Base-by-base conservation (phyloP, 2,797 vertebrate species). In the Pteronotus mesoamericanus region DNA sequence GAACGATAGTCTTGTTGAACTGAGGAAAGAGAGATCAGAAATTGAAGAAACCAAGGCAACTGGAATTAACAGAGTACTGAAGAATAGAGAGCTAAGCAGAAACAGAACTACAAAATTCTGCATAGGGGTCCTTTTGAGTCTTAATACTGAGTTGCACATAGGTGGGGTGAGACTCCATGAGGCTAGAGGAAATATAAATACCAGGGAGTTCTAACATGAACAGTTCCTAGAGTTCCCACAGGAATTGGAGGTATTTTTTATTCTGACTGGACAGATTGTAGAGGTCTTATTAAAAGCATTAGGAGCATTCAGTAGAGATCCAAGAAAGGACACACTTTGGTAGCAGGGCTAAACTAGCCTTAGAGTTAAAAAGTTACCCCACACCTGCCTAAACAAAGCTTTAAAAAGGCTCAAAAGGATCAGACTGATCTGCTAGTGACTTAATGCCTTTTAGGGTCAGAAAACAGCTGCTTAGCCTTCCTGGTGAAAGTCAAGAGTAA, bases 1-100 rank as follows among this genome's bases (percentile, higher is more conserved):
- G 74, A 85, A 72, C 68, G 51, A 26, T 26, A 83, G 53, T 90
- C 53, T 83, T 91, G 8, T 48, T 48, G 18, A 91, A 51, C 68
- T 72, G 77, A 96, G 61, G 79, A 94, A 96, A 72, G 34, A 93
- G 57, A 42, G 57, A 84, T 79, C 21, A 94, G 89, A 92, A 84
- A 69, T n/a, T 92, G 69, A 37, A 69, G 42, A 34, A 15, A 19
- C 57, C 42, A 78, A 75, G 53, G 51, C n/a, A 55, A 9, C 48
- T 61, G 61, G 18, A 91, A 82, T 68, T 87, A 83, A 87, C 68
- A 61, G 24, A 86, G 34, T 75, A 59, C 29, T 44, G 5, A 91
- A 78, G 24, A 85, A 77, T 39, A 37, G 82, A 69, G 53, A 75
- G 32, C 37, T 86, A 46, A 75, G 39, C 32, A 44, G n/a, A 46